Conservation (phyloP, 2,797 vertebrate genomes). For the Trachurus trachurus region DNA sequence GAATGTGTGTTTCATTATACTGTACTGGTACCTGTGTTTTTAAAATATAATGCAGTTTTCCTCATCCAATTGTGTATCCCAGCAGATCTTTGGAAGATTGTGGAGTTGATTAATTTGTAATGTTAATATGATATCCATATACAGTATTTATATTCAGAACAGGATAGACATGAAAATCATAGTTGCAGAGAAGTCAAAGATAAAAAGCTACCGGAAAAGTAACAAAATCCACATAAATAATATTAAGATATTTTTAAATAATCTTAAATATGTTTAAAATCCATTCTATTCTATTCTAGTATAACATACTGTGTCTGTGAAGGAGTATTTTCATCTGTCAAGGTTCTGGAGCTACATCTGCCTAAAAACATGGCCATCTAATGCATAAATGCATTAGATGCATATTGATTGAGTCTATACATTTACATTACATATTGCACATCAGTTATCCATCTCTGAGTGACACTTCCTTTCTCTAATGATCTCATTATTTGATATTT, state of each 20-base stretch:
- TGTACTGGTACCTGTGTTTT: neutral
- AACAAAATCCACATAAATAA: neutral
- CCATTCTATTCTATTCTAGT: neutral
- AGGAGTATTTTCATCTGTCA: neutral
- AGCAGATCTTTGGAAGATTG: neutral
- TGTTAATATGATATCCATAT: neutral
- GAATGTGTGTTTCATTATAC: neutral
- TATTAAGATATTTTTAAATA: too few relatives aligned
- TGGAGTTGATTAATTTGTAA: constrained; percentile 12
- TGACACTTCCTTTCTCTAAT: constrained; percentile 49
- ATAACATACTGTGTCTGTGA: neutral
- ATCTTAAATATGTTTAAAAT: constrained; percentile 11
- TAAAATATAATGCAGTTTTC: constrained; percentile 2
- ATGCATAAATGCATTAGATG: constrained; percentile 33
- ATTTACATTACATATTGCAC: constrained; percentile 11
- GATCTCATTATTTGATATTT: constrained; percentile 45
- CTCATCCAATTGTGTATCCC: neutral
- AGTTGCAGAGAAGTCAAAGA: neutral
- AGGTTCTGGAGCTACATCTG: neutral
- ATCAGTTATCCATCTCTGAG: constrained; percentile 40
- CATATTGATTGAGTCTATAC: constrained; percentile 29
- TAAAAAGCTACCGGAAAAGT: neutral
- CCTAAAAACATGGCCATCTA: constrained; percentile 3
- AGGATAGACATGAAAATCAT: neutral
- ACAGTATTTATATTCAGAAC: too few relatives aligned